Conservation (phyloP, 2,797 vertebrate species). For the Danio aesculapii region DNA sequence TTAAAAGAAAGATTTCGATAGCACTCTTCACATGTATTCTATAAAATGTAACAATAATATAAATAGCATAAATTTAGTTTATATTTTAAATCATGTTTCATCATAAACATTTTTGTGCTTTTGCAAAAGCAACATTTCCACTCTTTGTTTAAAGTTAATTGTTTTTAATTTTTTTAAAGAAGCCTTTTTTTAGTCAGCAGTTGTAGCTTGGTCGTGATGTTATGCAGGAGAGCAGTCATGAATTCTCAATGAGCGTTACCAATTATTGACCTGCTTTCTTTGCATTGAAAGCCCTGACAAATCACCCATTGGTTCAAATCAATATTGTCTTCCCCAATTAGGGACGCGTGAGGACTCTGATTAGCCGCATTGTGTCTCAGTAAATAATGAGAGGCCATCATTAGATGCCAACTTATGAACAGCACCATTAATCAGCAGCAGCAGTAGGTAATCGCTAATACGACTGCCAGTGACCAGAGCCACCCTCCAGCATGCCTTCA, state of each 20-base stretch:
- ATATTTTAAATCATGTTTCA: background rate
- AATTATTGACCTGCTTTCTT: conserved; percentile 33
- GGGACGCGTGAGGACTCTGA: conserved; percentile 4
- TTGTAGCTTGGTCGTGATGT: background rate
- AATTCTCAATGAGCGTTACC: conserved; percentile 14
- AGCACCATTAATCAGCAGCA: conserved; percentile 40
- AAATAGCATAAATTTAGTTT: too few species aligned
- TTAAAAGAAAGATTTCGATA: too few species aligned
- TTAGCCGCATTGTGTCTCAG: conserved; percentile 15
- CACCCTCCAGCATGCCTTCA: conserved; percentile 6
- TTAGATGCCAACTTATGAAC: conserved; percentile 27
- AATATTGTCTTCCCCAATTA: conserved; percentile 50
- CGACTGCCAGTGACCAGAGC: background rate
- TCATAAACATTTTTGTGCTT: background rate
- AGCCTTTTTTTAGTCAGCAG: background rate
- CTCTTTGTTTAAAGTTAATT: background rate
- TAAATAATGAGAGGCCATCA: conserved; percentile 45
- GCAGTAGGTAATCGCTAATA: conserved; percentile 12
- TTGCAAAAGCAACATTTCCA: background rate
- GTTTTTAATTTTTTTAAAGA: background rate
- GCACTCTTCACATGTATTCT: too few species aligned
- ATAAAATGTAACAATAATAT: too few species aligned
- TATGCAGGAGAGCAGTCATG: conserved; percentile 11
- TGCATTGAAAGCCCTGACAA: conserved; percentile 26
- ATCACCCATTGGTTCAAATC: conserved; percentile 44